A percentile compares a stretch with the other conserved stretches of the same genome.
These are phyloP conservation scores for Crotalus tigris DNA, from an alignment of 2,113 vertebrate species.

Conservation along the genomic window DNA sequence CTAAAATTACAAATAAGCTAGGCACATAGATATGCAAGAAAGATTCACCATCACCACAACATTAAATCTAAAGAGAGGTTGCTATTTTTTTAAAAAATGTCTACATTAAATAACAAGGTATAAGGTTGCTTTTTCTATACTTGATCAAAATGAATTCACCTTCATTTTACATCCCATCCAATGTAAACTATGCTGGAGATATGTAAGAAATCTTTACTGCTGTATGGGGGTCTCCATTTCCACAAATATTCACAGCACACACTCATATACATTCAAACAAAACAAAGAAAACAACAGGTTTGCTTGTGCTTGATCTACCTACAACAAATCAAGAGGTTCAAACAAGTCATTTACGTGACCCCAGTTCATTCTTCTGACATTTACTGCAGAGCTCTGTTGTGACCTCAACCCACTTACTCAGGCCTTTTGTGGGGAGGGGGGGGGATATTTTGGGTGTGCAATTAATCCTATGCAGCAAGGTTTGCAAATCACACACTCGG, in stretches of 20 bases:
- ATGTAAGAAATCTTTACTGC: constrained; percentile 42
- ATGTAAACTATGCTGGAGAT: constrained; percentile 45
- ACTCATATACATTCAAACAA: background rate
- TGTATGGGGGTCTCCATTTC: constrained; percentile 14
- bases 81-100: constrained; percentile 7
- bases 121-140: constrained; percentile 42
- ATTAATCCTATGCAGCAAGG: background rate
- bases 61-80: constrained; percentile 38
- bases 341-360: constrained; percentile 38
- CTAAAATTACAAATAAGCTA: constrained; percentile 34
- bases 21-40: constrained; percentile 14
- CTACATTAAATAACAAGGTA: constrained; percentile 44
- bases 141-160: constrained; percentile 36
- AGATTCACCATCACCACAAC: constrained; percentile 2
- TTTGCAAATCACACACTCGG: constrained; percentile 11
- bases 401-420: constrained; percentile 13
- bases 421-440: background rate
- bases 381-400: constrained; percentile 40
- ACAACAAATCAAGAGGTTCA: constrained; percentile 49
- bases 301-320: constrained; percentile 40
- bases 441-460: constrained; percentile 7
- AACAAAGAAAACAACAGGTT: constrained; percentile 42
- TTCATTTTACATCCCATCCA: constrained; percentile 36
- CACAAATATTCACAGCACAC: background rate
- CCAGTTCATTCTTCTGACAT: constrained; percentile 56